Evolutionary conservation across 2,888 invertebrate genomes (phyloP).

Genomic region (Melangyna quadrimaculata): DNA sequence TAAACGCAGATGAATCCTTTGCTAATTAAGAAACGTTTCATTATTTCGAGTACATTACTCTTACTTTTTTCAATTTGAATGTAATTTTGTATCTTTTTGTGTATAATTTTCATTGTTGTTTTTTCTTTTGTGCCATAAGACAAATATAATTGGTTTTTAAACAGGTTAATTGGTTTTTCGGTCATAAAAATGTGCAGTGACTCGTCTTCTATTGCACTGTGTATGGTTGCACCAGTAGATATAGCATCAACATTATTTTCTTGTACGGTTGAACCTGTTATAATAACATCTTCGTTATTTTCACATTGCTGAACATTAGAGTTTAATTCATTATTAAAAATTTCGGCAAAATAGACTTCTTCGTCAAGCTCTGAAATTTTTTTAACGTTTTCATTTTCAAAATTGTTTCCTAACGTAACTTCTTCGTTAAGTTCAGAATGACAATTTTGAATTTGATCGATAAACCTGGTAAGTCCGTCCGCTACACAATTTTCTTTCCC

Average conservation of each 20-base stretch:
- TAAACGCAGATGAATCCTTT: not conserved
- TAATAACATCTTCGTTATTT: not conserved
- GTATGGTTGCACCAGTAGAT: not conserved
- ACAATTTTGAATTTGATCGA: constrained; percentile 73
- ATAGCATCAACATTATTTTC: not conserved
- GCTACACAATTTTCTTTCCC: no score
- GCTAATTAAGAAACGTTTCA: not conserved
- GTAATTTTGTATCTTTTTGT: constrained; percentile 8
- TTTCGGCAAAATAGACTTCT: constrained; percentile 73
- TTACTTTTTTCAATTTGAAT: constrained; percentile 15
- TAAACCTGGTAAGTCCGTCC: constrained; percentile 13
- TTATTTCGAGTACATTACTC: not conserved
- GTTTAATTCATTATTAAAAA: not conserved
- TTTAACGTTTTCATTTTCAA: not conserved
- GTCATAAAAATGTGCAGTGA: constrained; percentile 7
- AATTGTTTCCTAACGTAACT: not conserved
- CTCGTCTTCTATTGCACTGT: constrained; percentile 6
- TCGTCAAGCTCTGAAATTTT: not conserved
- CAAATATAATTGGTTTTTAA: constrained; percentile 16
- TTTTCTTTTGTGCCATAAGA: constrained; percentile 3
- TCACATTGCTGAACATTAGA: not conserved
- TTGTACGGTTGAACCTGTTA: not conserved
- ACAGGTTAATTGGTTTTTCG: constrained; percentile 17
- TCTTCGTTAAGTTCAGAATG: not conserved
- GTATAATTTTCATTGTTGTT: constrained; percentile 22